Base-by-base conservation (phyloP, 2,797 vertebrate species). In the Semotilus atromaculatus region DNA sequence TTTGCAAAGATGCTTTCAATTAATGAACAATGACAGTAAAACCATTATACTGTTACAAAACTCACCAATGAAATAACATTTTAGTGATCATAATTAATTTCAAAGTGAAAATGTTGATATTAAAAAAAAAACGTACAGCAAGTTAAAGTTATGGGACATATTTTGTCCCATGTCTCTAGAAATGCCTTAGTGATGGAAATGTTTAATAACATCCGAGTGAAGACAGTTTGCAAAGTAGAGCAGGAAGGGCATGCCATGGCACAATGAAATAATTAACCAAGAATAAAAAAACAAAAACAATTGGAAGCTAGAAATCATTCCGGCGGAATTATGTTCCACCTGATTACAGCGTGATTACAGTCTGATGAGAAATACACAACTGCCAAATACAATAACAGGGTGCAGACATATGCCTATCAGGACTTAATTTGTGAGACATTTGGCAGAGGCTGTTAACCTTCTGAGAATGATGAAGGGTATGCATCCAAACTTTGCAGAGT, bases 341-440 rank as follows among this genome's bases (percentile, higher is more conserved):
- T 85, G 83, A 85, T 85, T 85, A 85, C 55, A 1, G 9, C 7
- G 40, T 80, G 83, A 85, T 85, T 80, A 64, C 76, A 80, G 67
- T 60, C 83, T 85, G 83, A 85, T 85, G 76, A 85, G 76, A 80
- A 80, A 70, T 45, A 85, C 83, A 79, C 83, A 85, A 80, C 67
- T 64, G 67, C 75, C 77, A 71, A 80, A 85, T 64, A 85, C 75
- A 85, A 85, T 80, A 79, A 85, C 76, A 85, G 38, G 55, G 53
- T 72, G 76, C 76, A 72, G 83, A 79, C 83, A 64, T 29, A 60
- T 73, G 83, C 53, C 66, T 71, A 51, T 79, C 75, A 85, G 23
- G 53, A 70, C 64, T 77, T 83, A 29, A 48, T 72, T 60, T 85
- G 67, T 16, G 8, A 79, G 19, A 71, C 66, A 62, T 72, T 80